A percentile compares a stretch with the other conserved stretches of the same genome.
Conservation (phyloP, 2,888 invertebrate genomes). For the Philereme transversata region DNA sequence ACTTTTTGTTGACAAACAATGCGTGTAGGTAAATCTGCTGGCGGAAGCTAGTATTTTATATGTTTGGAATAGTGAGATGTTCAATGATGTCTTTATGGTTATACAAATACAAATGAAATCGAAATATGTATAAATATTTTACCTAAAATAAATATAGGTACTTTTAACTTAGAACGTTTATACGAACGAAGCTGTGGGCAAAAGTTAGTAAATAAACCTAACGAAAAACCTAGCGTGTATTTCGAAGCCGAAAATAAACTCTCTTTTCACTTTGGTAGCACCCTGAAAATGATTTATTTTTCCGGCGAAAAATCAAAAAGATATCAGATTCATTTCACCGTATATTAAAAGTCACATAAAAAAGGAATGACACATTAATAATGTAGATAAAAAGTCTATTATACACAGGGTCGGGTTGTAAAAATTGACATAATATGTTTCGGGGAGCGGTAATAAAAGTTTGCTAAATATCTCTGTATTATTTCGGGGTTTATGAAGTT, state of each 20-base stretch:
- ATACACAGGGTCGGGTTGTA: conserved; percentile 54
- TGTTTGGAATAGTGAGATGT: too few relatives aligned
- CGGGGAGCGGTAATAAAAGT: conserved; percentile 50
- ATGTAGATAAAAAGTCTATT: conserved; percentile 58
- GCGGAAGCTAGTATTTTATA: too few relatives aligned
- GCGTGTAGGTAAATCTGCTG: too few relatives aligned
- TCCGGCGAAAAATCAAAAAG: conserved; percentile 14
- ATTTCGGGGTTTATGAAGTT: conserved; percentile 43
- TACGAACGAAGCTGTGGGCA: too few relatives aligned
- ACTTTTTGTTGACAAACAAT: too few relatives aligned
- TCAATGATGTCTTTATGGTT: too few relatives aligned
- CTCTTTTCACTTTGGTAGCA: background rate
- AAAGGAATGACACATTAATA: conserved; percentile 57
- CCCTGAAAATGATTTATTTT: background rate
- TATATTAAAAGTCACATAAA: conserved; percentile 54
- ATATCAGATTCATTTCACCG: conserved; percentile 31
- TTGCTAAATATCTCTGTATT: conserved; percentile 49
- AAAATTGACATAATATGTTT: conserved; percentile 62
- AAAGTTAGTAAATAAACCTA: too few relatives aligned
- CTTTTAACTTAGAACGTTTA: too few relatives aligned
- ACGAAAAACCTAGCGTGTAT: too few relatives aligned
- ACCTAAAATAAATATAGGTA: too few relatives aligned
- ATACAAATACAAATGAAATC: too few relatives aligned
- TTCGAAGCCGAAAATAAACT: background rate
- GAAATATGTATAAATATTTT: too few relatives aligned